Base-by-base conservation (phyloP, 2,113 vertebrate species). In the Rana temporaria region DNA sequence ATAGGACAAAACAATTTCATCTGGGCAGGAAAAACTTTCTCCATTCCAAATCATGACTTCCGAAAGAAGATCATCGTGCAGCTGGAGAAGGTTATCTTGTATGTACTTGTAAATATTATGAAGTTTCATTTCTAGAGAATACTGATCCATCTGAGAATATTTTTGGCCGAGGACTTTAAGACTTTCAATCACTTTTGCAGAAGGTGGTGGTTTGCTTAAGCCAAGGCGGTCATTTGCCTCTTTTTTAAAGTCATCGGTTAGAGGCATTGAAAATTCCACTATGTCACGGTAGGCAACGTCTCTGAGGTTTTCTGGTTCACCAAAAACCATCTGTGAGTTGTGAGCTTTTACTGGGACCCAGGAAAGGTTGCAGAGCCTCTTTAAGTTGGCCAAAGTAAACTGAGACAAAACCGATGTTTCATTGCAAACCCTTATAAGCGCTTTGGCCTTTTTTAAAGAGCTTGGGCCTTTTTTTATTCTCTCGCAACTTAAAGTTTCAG, bases 261-360 rank as follows among this genome's bases (percentile, higher is more conserved):
- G 85, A 55, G 91, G 91, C 94, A 95, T 95, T 16, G 90, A 91
- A 85, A 92, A 84, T 3, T 92, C 94, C 62, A 94, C 93, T 84
- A 96, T 89, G 69, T 89, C 48, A 14, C 85, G 32, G 66, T 90
- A 95, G 32, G 68, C 79, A 14, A 79, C 83, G 64, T 92, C 88
- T 38, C 92, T 86, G 55, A 95, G 86, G 81, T 92, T 88, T 68
- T 20, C 14, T 0, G 89, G 93, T 26, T 90, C 85, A 68, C 90
- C 89, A 53, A 95, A 89, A 11, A 6, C 14, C 26, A 3, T 56
- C 9, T 34, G 4, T 2, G 18, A 60, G 1, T 79, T 7, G 11
- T 79, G 81, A 16, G 32, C 74, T 64, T 85, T 86, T 88, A 86
- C 75, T 1, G 88, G 93, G 24, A 96, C 81, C 94, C 95, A 96